Conservation (phyloP, 2,888 invertebrate species). For the Platycheirus albimanus region DNA sequence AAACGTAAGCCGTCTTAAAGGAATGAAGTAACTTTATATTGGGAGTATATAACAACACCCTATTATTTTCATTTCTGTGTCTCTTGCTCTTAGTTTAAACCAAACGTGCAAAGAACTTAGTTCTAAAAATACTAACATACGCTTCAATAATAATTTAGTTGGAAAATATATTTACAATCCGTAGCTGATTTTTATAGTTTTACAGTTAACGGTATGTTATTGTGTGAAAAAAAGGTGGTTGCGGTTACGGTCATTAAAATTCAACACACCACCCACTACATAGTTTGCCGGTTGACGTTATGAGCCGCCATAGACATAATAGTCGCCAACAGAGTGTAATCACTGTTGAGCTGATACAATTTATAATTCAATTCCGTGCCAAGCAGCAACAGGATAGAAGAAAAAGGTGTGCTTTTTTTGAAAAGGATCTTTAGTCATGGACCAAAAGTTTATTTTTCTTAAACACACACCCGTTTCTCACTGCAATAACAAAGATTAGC, state of each 20-base stretch:
- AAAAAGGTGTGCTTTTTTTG: slow-evolving; percentile 78
- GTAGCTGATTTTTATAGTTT: background rate
- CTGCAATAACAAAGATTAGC: slow-evolving; percentile 32
- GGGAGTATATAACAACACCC: slow-evolving; percentile 46
- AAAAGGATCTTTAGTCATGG: slow-evolving; percentile 57
- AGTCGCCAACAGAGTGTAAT: slow-evolving; percentile 81
- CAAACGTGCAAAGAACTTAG: slow-evolving; percentile 78
- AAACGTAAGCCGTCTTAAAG: slow-evolving; percentile 41
- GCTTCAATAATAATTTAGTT: background rate
- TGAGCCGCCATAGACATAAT: slow-evolving; percentile 80
- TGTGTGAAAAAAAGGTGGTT: background rate
- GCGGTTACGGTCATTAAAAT: slow-evolving; percentile 5
- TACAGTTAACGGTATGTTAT: slow-evolving; percentile 4
- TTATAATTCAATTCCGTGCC: slow-evolving; percentile 82
- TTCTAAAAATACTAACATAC: slow-evolving; percentile 54
- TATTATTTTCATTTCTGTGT: slow-evolving; percentile 73
- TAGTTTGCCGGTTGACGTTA: slow-evolving; percentile 71
- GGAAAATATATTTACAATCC: no score
- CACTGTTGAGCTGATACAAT: slow-evolving; percentile 82
- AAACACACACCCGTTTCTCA: background rate
- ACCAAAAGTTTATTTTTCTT: slow-evolving; percentile 27
- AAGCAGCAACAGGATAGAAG: slow-evolving; percentile 80
- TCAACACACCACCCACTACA: background rate
- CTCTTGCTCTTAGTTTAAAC: slow-evolving; percentile 79
- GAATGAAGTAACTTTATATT: slow-evolving; percentile 23